Evolutionary conservation across 2,797 vertebrate species (phyloP), one percentile per base, ranked within the genome.

Genomic region (Synanceia verrucosa): DNA sequence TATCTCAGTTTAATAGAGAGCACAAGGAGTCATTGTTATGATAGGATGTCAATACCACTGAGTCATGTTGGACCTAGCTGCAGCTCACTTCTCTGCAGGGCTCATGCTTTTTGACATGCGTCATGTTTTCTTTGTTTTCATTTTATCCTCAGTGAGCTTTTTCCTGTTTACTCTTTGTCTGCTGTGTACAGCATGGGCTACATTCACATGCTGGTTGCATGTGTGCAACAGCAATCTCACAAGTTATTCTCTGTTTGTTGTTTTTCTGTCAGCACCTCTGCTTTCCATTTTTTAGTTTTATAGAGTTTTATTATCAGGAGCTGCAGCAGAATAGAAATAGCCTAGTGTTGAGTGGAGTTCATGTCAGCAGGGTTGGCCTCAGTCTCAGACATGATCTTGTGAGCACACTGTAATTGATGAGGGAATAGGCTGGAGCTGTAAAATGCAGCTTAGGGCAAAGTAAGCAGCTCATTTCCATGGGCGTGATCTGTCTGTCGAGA

Each of bases 371-470:
- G 46, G 16, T 46, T 41, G 34, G 41, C 64, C 81, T 73, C 47
- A 57, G 55, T 62, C 77, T 66, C 29, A 73, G 65, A 12, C 50
- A 46, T 14, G 50, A 52, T 85, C 58, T 34, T 55, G 31, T 85
- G 66, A 73, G 57, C 64, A 41, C 56, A 23, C 43, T 70, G 48
- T 70, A 57, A 80, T 81, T 71, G 79, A 81, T 64, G 71, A 74
- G 71, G 19, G 21, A 82, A 59, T 21, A 28, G 34, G 29, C 28
- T 34, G 43, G 58, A 57, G 63, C 31, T 36, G 19, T 48, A n/a
- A 76, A 76, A 73, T 65, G 68, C 41, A 31, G 31, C 16, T 37
- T 6, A 4, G 24, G 18, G 44, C 5, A 63, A 78, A 72, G 58
- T 26, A 46, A 43, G 5, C 26, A 46, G 24, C 51, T 41, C 0